Base-by-base conservation (phyloP, 2,888 invertebrate species). In the Volucella inflata region DNA sequence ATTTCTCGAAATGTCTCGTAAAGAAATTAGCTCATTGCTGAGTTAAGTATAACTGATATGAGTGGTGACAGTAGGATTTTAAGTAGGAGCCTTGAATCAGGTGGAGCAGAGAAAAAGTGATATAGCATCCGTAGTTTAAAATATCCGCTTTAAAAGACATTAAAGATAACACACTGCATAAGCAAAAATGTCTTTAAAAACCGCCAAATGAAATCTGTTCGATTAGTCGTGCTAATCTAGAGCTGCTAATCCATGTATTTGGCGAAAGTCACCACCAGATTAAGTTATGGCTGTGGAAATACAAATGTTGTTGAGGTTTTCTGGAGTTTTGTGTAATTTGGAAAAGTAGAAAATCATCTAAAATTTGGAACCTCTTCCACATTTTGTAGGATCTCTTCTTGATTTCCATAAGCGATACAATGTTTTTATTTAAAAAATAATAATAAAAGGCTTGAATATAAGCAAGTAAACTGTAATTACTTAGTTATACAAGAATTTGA, bases 41-140 rank as follows among this genome's bases (percentile, higher is more conserved):
- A 80, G 10, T 38, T 77, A 8, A 67, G 36, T 40, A 74, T 70
- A 6, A 60, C 75, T 16, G 59, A 46, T 42, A 50, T 38, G 12
- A 48, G 9, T 16, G 44, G 62, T 9, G 55, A 42, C 9, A 57
- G 48, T 36, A 77, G 62, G 21, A n/a, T n/a, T n/a, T n/a, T 21
- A 21, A 59, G 17, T 40, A 60, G 17, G 48, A 17, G 51, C n/a
- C 9, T 46, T 46, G 14, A 21, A 53, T 60, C 50, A 50, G 46
- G 65, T 16, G 71, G 11, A 36, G 76, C 74, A 4, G 82, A 60
- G 59, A 81, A 82, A 74, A 87, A 82, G 89, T 89, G 38, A 90
- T 91, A 62, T 88, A 90, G 17, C 91, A 92, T 88, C 92, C 92
- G 16, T 92, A 91, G 92, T 89, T 91, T 14, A 91, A 91, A 88